phyloP scores from a whole-genome alignment of 2,113 vertebrate species.

The Coreoperca whiteheadi region DNA sequence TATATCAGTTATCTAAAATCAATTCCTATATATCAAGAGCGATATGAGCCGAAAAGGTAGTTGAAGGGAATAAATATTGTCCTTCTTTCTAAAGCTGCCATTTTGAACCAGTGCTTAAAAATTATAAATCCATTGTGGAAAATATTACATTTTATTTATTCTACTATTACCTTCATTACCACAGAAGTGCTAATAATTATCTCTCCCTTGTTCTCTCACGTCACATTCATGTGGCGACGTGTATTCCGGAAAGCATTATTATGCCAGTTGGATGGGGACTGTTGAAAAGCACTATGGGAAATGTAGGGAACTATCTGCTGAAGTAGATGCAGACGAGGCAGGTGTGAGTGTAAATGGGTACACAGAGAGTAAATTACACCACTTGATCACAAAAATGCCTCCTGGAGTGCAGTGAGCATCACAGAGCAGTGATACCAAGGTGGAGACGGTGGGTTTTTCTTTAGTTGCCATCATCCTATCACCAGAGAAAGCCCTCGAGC shows the following conservation, averaged over 20 bases:
- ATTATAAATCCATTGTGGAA: background rate
- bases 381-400: constrained; percentile 42
- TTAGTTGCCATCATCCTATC: constrained; percentile 33
- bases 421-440: background rate
- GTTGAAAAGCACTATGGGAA: background rate
- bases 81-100: background rate
- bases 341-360: constrained; percentile 8
- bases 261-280: background rate
- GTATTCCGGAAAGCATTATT: background rate
- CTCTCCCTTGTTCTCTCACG: background rate
- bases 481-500: constrained; percentile 30
- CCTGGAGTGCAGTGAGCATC: constrained; percentile 14
- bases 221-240: background rate
- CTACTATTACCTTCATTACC: background rate
- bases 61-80: background rate
- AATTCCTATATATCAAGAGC: background rate
- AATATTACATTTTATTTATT: too few relatives aligned
- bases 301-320: background rate
- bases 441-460: constrained; percentile 15
- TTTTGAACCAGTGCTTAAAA: background rate
- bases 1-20: background rate
- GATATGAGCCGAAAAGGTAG: too few relatives aligned
- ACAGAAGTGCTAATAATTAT: background rate
- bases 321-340: background rate
- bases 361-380: constrained; percentile 34